Percentiles rank a stretch among this genome's conserved stretches.
These are phyloP conservation scores for Cyanoderma ruficeps DNA, from an alignment of 2,113 vertebrate species.

Conservation along the genomic window DNA sequence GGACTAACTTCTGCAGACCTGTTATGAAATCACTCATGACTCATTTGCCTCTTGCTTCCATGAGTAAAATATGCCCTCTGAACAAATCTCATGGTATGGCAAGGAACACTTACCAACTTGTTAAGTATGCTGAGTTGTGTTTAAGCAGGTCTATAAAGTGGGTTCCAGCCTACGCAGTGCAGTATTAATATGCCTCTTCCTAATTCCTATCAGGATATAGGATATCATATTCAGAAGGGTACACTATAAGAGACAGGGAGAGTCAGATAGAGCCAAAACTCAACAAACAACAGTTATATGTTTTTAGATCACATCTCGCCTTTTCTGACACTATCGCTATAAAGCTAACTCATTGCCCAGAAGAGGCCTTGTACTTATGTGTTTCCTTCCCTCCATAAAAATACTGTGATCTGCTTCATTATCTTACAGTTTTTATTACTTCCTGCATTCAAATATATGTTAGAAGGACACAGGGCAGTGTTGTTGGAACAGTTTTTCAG, in stretches of 20 bases:
- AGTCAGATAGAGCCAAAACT: not conserved
- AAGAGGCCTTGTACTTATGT: not conserved
- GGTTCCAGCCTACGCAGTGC: not conserved
- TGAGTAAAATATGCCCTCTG: not conserved
- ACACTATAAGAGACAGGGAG: not conserved
- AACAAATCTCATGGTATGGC: not conserved
- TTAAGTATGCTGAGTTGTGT: not conserved
- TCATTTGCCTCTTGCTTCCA: slow-evolving; percentile 1
- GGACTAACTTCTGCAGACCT: not conserved
- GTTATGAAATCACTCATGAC: slow-evolving; percentile 8
- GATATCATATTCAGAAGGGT: not conserved
- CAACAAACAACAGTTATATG: not conserved
- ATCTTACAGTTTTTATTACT: not conserved
- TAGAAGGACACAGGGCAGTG: not conserved
- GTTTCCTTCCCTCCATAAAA: not conserved
- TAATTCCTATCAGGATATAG: not conserved
- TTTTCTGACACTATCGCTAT: not conserved
- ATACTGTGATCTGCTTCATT: not conserved
- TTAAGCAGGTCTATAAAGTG: not conserved
- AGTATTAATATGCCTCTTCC: not conserved
- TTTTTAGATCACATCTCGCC: not conserved
- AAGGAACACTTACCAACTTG: not conserved
- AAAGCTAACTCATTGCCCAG: not conserved
- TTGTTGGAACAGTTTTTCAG: not conserved
- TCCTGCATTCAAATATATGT: not conserved